Evolutionary conservation across 2,888 invertebrate genomes (phyloP).

Genomic region (Helobdella robusta): DNA sequence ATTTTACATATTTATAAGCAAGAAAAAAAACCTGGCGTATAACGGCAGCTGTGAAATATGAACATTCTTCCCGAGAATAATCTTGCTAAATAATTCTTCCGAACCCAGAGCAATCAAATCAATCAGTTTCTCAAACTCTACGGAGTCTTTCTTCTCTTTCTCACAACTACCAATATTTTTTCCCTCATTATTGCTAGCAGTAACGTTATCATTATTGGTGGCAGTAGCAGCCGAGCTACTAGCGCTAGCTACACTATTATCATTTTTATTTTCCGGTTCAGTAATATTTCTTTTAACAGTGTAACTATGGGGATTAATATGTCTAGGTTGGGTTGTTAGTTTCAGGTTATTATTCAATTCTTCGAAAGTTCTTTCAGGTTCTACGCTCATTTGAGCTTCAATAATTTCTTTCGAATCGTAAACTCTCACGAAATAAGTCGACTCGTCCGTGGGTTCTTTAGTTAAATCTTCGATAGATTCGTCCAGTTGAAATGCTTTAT

Average conservation of each 20-base stretch:
- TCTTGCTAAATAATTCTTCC: conserved; percentile 49
- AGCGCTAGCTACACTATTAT: background rate
- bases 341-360: too few species aligned
- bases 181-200: too few species aligned
- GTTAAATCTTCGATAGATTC: too few species aligned
- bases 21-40: conserved; percentile 55
- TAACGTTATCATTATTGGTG: too few species aligned
- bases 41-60: conserved; percentile 58
- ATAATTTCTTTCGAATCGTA: conserved; percentile 5
- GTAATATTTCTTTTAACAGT: too few species aligned
- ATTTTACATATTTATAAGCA: conserved; percentile 49
- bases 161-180: too few species aligned
- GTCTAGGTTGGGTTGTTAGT: too few species aligned
- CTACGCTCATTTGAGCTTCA: conserved; percentile 4
- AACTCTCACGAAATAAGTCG: background rate
- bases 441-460: too few species aligned
- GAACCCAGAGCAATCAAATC: conserved; percentile 54
- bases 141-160: background rate
- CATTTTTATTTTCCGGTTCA: background rate
- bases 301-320: too few species aligned
- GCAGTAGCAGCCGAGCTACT: too few species aligned
- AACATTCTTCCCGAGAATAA: conserved; percentile 55
- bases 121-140: conserved; percentile 53
- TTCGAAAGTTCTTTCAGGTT: background rate
- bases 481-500: too few species aligned